Evolutionary conservation across 2,797 vertebrate species (phyloP).

Genomic region (Sebastes steindachneri): DNA sequence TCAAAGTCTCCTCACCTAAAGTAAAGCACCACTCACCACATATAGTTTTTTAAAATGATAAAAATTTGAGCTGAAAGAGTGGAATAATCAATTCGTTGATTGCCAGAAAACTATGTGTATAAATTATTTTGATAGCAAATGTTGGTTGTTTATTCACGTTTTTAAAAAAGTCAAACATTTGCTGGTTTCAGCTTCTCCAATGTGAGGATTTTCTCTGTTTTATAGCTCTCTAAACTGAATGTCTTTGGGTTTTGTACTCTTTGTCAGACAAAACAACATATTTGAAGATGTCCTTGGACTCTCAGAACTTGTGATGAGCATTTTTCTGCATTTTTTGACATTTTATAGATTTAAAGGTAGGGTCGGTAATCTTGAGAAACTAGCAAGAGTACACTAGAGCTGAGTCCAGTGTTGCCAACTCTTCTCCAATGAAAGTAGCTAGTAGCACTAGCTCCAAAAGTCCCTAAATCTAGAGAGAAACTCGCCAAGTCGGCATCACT

Average conservation of each 20-base stretch:
- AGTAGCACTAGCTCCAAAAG: no score
- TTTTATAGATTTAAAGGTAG: background rate
- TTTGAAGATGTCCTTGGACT: background rate
- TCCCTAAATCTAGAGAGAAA: no score
- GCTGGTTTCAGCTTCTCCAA: background rate
- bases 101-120: background rate
- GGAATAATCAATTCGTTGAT: background rate
- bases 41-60: background rate
- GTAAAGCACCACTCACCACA: constrained; percentile 66
- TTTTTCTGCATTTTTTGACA: background rate
- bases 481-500: no score
- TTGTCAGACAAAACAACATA: background rate
- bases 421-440: no score
- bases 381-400: no score
- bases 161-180: background rate
- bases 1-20: constrained; percentile 97
- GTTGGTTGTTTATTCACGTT: background rate
- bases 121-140: background rate
- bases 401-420: accelerated
- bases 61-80: background rate
- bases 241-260: background rate
- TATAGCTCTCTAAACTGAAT: no score
- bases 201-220: background rate
- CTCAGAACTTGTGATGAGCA: background rate
- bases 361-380: no score